Percentiles rank a stretch among this genome's conserved stretches.
These are phyloP conservation scores for Serinus canaria DNA, from an alignment of 2,113 vertebrate genomes.

Conservation along the genomic window DNA sequence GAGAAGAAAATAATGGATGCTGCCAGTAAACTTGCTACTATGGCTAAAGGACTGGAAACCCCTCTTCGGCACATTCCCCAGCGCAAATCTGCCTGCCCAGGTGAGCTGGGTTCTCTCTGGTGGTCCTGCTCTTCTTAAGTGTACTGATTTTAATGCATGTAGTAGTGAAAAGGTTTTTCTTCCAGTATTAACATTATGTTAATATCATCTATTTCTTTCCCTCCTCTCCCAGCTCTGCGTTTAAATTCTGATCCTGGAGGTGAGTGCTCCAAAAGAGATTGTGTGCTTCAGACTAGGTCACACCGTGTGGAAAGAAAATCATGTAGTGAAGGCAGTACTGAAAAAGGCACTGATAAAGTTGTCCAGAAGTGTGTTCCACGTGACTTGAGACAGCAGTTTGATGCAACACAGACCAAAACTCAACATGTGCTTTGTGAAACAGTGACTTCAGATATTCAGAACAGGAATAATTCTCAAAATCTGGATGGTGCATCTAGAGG, in stretches of 20 bases:
- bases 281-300: neutral
- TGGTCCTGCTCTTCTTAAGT: neutral
- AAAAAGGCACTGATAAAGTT: neutral
- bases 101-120: conserved; percentile 11
- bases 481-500: neutral
- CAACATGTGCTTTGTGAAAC: neutral
- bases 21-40: conserved; percentile 89
- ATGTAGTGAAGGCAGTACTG: neutral
- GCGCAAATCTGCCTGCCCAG: conserved; percentile 47
- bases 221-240: neutral
- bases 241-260: conserved; percentile 40
- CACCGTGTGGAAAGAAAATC: neutral
- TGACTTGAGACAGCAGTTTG: conserved; percentile 52
- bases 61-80: conserved; percentile 72
- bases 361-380: conserved; percentile 18
- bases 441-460: neutral
- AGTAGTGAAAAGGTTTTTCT: neutral
- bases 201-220: neutral
- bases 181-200: neutral
- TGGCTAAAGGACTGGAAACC: conserved; percentile 91
- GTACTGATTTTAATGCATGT: neutral
- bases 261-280: conserved; percentile 19
- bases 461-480: neutral
- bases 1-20: conserved; percentile 95
- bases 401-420: neutral